phyloP scores from a whole-genome alignment of 2,888 invertebrate genomes.

The Acanthoscelides obtectus region DNA sequence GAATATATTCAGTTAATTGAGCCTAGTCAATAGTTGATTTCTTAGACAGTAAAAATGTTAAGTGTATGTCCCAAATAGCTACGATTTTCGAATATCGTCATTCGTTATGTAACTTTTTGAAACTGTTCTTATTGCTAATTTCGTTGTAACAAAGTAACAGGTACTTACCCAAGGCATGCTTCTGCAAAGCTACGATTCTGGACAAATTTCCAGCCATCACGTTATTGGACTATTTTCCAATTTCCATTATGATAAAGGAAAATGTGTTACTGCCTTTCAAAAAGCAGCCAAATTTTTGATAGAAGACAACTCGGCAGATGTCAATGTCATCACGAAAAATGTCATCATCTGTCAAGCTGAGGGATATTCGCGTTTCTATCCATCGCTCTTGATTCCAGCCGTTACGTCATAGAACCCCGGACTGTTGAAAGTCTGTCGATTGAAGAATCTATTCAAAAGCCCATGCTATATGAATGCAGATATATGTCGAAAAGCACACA shows the following conservation, averaged over 20 bases:
- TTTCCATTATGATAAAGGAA: neutral
- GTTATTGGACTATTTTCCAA: neutral
- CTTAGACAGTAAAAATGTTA: too few relatives aligned
- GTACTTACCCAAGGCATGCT: conserved; percentile 5
- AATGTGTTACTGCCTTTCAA: neutral
- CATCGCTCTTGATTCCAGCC: too few relatives aligned
- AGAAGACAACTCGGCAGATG: neutral
- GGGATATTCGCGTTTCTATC: too few relatives aligned
- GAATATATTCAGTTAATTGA: too few relatives aligned
- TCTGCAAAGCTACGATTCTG: neutral
- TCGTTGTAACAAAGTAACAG: conserved; percentile 33
- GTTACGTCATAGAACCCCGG: too few relatives aligned
- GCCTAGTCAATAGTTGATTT: too few relatives aligned
- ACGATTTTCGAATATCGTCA: neutral
- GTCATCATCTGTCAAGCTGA: too few relatives aligned
- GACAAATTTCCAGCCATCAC: conserved; percentile 3
- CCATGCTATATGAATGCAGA: too few relatives aligned
- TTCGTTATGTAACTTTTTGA: neutral
- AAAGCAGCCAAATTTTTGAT: neutral
- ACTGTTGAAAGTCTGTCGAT: too few relatives aligned
- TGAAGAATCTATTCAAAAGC: too few relatives aligned
- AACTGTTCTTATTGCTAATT: neutral
- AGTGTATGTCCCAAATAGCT: neutral
- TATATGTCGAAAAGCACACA: too few relatives aligned
- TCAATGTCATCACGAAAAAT: too few relatives aligned